Base-by-base conservation (phyloP, 2,797 vertebrate genomes). In the Thripadectes ignobilis region DNA sequence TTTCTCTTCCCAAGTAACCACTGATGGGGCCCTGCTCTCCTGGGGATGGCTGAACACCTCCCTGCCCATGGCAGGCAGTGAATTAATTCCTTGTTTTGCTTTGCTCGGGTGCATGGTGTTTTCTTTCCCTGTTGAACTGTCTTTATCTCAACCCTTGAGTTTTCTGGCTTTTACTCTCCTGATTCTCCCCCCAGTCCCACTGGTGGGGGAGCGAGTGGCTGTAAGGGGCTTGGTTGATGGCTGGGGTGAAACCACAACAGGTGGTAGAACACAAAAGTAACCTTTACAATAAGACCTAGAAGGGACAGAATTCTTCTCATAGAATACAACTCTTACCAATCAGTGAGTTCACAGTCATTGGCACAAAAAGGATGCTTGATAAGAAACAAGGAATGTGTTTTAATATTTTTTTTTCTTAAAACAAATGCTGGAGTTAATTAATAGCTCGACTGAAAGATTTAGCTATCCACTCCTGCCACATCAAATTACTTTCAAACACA, bases 141-240 rank as follows among this genome's bases (percentile, higher is more conserved):
- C 61, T 38, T 59, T 0, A 36, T 27, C 20, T 38, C 15, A 51
- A 29, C 6, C 12, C 19, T 23, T 2, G 4, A 13, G 12, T n/a
- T 67, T 59, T 43, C 38, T 34, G 49, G 3, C 6, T 43, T 59
- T 67, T 45, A 32, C 14, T 12, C 39, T 45, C 29, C 23, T 13
- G 51, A 24, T 13, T 20, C 13, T n/a, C 23, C 52, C 46, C 22
- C 34, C 21, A 34, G 34, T 16, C 2, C 34, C 29, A 23, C 38
- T 36, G 34, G 9, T 6, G 12, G 17, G 9, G 12, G 59, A 72
- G 22, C 1, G 4, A 59, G 38, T 1, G 9, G n/a, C 72, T 52
- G 19, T 0, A 0, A 5, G 2, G 13, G 29, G 10, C 3, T 0
- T 14, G 34, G 55, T 17, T 80, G 46, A 12, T 45, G 23, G 7